Conservation (phyloP, 2,797 vertebrate species). For the Ispidina lecontei region DNA sequence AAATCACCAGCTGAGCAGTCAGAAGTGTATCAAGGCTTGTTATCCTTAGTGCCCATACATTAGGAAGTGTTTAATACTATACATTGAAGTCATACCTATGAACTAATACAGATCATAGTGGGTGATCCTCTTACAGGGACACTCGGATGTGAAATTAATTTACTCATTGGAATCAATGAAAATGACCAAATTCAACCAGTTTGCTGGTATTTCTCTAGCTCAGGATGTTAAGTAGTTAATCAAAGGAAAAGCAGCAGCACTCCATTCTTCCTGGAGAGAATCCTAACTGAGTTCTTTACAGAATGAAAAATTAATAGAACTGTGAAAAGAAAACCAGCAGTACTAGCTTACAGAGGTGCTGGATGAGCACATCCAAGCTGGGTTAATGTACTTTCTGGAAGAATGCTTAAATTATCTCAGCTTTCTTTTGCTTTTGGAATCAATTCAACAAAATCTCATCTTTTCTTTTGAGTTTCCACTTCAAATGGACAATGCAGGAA, state of each 20-base stretch:
- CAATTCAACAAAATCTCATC: not conserved
- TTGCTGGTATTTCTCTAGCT: not conserved
- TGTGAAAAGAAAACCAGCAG: not conserved
- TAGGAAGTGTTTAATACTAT: not conserved
- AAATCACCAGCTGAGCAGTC: not conserved
- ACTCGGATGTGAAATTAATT: not conserved
- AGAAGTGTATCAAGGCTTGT: not conserved
- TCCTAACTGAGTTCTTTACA: not conserved
- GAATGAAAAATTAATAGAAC: not conserved
- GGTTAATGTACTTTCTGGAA: not conserved
- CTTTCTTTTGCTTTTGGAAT: not conserved
- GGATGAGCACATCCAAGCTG: not conserved
- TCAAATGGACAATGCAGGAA: not conserved
- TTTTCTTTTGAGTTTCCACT: not conserved
- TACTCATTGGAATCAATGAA: not conserved
- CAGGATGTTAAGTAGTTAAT: not conserved
- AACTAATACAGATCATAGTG: not conserved
- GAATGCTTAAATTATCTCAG: not conserved
- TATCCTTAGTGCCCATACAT: not conserved
- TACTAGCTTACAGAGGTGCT: not conserved
- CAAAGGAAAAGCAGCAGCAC: not conserved
- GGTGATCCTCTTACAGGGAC: not conserved
- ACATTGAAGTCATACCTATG: not conserved
- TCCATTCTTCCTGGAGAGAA: not conserved
- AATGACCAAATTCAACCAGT: rapidly evolving